These are phyloP conservation scores for Piscicola geometra DNA, from an alignment of 2,888 invertebrate genomes.

Conservation along the genomic window DNA sequence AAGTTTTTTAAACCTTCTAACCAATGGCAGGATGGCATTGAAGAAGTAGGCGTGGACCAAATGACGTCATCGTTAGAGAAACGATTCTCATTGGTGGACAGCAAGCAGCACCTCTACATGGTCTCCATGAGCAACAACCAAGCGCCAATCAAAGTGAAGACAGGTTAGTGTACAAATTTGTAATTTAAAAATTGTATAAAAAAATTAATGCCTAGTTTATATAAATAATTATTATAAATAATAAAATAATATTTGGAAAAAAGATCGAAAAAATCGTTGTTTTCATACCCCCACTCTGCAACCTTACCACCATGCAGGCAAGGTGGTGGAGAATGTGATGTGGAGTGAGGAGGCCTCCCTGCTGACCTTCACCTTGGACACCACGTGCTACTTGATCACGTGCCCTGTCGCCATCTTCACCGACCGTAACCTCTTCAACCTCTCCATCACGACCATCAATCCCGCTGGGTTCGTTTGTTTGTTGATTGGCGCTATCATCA, in stretches of 20 bases:
- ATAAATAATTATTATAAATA: no score
- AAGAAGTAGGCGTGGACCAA: conserved; percentile 77
- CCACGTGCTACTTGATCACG: conserved; percentile 62
- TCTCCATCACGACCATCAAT: conserved; percentile 60
- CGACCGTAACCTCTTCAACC: conserved; percentile 67
- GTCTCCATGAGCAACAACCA: conserved; percentile 3
- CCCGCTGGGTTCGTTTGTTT: conserved; percentile 55
- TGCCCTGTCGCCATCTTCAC: conserved; percentile 70
- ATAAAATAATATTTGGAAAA: no score
- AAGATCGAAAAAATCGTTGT: no score
- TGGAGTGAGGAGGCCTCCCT: conserved; percentile 76
- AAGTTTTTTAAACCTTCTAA: background rate
- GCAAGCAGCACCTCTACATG: conserved; percentile 79
- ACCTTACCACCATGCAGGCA: conserved; percentile 56
- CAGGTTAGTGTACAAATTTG: background rate
- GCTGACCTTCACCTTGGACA: conserved; percentile 72
- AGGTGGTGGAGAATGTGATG: conserved; percentile 64
- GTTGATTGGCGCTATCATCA: no score
- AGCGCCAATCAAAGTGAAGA: background rate
- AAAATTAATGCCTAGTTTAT: no score
- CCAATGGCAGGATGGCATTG: conserved; percentile 64
- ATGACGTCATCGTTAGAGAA: conserved; percentile 74
- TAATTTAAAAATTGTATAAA: background rate
- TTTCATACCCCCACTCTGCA: no score
- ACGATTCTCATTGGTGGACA: conserved; percentile 80